Conservation (phyloP, 1,140 invertebrate genomes). For the Lutraria rhynchaena region DNA sequence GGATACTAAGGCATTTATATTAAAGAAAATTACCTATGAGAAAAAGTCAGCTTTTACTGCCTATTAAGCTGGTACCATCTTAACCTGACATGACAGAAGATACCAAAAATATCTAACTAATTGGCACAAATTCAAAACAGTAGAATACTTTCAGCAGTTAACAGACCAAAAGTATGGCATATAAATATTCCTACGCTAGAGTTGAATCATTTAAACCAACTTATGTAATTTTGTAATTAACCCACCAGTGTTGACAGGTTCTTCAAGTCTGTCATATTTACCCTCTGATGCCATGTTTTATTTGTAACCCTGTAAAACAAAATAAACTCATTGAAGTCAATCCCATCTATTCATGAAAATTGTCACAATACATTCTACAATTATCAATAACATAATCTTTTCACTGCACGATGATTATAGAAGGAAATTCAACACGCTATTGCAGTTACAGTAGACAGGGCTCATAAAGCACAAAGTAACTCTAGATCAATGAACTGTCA, state of each 20-base stretch:
- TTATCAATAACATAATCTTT: too few species aligned
- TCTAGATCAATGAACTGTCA: too few species aligned
- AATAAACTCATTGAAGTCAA: background rate
- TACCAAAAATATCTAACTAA: background rate
- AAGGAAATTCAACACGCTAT: too few species aligned
- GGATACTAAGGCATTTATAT: too few species aligned
- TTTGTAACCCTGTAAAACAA: background rate
- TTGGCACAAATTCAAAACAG: background rate
- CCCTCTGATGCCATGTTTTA: slow-evolving; percentile 37
- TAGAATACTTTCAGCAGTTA: background rate
- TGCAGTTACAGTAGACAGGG: too few species aligned
- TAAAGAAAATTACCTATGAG: too few species aligned
- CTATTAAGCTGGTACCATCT: background rate
- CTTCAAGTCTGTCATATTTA: slow-evolving; percentile 34
- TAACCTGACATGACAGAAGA: background rate
- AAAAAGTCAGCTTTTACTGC: too few species aligned
- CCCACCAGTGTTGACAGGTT: slow-evolving; percentile 24
- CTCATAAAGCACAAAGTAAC: too few species aligned
- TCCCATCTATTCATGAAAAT: too few species aligned
- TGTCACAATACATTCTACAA: too few species aligned
- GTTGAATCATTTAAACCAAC: background rate
- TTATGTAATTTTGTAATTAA: background rate
- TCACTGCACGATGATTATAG: too few species aligned
- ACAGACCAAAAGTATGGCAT: background rate
- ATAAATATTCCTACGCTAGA: background rate